These are phyloP conservation scores for Brachyistius frenatus DNA, from an alignment of 2,113 vertebrate species.

Conservation along the genomic window DNA sequence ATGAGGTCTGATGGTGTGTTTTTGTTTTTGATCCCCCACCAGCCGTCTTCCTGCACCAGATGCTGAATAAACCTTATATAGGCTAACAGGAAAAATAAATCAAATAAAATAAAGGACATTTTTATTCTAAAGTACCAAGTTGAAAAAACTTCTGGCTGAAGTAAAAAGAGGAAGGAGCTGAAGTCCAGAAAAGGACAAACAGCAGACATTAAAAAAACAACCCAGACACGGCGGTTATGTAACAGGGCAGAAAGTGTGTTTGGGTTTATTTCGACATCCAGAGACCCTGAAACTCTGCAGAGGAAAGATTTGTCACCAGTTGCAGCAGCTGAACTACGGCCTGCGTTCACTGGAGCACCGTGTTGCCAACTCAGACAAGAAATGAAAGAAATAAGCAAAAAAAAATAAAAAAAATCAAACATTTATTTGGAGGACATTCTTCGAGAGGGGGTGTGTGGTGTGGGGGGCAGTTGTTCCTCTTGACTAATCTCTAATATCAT, in stretches of 20 bases:
- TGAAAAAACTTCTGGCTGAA: conserved; percentile 33
- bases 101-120: not conserved
- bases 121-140: conserved; percentile 35
- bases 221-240: conserved; percentile 30
- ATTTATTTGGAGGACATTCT: not conserved
- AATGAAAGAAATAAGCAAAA: not conserved
- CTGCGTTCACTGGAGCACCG: conserved; percentile 48
- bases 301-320: conserved; percentile 35
- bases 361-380: conserved; percentile 37
- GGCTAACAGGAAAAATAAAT: not conserved
- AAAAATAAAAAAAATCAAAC: not conserved
- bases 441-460: not conserved
- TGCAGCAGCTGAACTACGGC: conserved; percentile 30
- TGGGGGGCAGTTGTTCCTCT: conserved; percentile 11
- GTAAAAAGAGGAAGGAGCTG: conserved; percentile 3
- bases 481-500: not conserved
- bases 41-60: conserved; percentile 3
- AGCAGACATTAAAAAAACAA: conserved; percentile 24
- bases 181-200: conserved; percentile 33
- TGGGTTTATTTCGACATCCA: conserved; percentile 25
- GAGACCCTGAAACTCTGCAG: conserved; percentile 50
- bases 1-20: conserved; percentile 9
- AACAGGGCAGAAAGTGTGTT: not conserved
- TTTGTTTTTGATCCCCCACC: not conserved
- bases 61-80: not conserved